Evolutionary conservation across 2,797 vertebrate genomes (phyloP).

Genomic region (Poliocrania exsul): DNA sequence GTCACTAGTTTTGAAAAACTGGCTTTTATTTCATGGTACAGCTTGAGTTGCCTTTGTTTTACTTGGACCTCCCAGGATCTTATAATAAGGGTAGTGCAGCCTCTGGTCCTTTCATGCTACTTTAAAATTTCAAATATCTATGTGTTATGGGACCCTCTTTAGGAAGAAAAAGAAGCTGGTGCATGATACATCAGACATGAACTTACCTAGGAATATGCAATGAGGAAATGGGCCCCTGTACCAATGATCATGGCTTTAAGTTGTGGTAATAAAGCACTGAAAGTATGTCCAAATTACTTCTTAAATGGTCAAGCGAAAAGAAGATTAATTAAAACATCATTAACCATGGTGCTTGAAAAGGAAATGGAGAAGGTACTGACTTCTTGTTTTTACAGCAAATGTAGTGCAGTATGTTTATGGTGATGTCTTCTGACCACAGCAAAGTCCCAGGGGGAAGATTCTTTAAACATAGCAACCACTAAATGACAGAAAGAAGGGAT

Average conservation of each 20-base stretch:
- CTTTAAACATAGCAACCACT: constrained; percentile 15
- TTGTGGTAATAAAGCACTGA: neutral
- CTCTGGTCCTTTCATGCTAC: neutral
- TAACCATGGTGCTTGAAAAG: constrained; percentile 5
- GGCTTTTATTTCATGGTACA: neutral
- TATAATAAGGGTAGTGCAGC: neutral
- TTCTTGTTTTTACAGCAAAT: constrained; percentile 21
- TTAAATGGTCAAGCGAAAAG: neutral
- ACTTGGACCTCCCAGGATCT: neutral
- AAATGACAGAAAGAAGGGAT: neutral
- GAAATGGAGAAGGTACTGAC: neutral
- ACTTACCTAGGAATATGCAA: neutral
- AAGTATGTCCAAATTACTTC: neutral
- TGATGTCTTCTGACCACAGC: constrained; percentile 21
- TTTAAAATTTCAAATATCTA: neutral
- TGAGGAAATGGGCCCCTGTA: neutral
- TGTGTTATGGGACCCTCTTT: neutral
- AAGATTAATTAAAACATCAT: constrained; percentile 15
- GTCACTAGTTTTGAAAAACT: neutral
- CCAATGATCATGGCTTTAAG: neutral
- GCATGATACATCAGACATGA: neutral
- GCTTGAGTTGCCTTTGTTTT: neutral
- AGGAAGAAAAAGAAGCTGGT: neutral
- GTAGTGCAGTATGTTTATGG: neutral
- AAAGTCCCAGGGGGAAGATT: constrained; percentile 13